Percentiles rank a stretch among this genome's conserved stretches.
phyloP scores from a whole-genome alignment of 2,113 vertebrate genomes.

The Benitochromis conjunctus region DNA sequence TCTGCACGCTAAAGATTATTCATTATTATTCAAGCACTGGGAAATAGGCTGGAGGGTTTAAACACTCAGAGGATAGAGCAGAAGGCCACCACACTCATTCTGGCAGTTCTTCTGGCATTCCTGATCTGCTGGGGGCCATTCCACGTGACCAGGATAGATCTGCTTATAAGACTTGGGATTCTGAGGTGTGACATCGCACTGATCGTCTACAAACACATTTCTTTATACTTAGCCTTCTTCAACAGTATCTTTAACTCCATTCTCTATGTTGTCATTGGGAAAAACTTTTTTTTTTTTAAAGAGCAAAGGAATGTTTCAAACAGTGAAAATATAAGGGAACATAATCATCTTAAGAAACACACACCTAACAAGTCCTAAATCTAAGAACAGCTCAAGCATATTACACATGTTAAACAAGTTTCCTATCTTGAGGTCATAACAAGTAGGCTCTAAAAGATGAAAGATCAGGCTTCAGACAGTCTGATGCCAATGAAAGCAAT shows the following conservation, averaged over 20 bases:
- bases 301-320: slow-evolving; percentile 63
- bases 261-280: slow-evolving; percentile 86
- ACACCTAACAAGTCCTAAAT: not conserved
- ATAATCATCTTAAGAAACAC: accelerated
- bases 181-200: too few relatives aligned
- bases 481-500: too few relatives aligned
- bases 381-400: accelerated
- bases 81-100: slow-evolving; percentile 79
- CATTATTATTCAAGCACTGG: slow-evolving; percentile 56
- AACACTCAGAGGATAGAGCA: slow-evolving; percentile 74
- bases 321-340: not conserved
- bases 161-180: not conserved
- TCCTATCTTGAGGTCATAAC: not conserved
- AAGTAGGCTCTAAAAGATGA: too few relatives aligned
- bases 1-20: slow-evolving; percentile 75
- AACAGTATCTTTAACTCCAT: slow-evolving; percentile 91
- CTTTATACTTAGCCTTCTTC: slow-evolving; percentile 75
- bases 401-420: not conserved
- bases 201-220: slow-evolving; percentile 44
- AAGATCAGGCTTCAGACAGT: too few relatives aligned
- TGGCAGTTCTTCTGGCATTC: slow-evolving; percentile 82
- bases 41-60: slow-evolving; percentile 24
- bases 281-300: too few relatives aligned
- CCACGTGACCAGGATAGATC: slow-evolving; percentile 70
- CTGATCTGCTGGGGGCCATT: slow-evolving; percentile 87